Conservation (phyloP, 2,888 invertebrate species). For the Trissoscelio sp. region DNA sequence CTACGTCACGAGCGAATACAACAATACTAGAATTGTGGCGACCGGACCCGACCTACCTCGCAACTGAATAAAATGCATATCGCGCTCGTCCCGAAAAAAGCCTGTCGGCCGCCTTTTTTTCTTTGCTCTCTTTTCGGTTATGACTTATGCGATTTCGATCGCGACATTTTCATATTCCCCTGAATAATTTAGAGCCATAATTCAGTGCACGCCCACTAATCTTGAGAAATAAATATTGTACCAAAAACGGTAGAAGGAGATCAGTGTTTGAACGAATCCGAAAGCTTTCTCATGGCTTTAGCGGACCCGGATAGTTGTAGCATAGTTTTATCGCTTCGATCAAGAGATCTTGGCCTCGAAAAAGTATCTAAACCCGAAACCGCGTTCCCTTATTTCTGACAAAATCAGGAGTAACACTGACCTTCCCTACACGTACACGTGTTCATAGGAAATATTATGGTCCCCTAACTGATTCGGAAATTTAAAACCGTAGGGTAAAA, state of each 20-base stretch:
- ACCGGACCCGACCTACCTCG: slow-evolving; percentile 65
- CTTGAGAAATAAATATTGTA: slow-evolving; percentile 51
- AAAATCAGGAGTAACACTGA: slow-evolving; percentile 79
- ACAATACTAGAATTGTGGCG: slow-evolving; percentile 71
- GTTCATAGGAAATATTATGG: slow-evolving; percentile 80
- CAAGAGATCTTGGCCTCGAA: slow-evolving; percentile 63
- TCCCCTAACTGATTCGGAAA: slow-evolving; percentile 69
- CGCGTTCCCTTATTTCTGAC: slow-evolving; percentile 69
- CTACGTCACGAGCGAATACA: slow-evolving; percentile 72
- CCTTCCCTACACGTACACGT: slow-evolving; percentile 81
- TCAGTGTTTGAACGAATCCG: slow-evolving; percentile 56
- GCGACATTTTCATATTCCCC: slow-evolving; percentile 27
- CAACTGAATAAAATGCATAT: slow-evolving; percentile 57
- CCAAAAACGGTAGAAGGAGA: slow-evolving; percentile 50
- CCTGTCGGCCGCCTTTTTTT: slow-evolving; percentile 12
- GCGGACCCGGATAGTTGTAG: slow-evolving; percentile 60
- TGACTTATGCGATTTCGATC: slow-evolving; percentile 47
- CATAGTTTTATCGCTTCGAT: slow-evolving; percentile 60
- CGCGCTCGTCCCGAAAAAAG: slow-evolving; percentile 33
- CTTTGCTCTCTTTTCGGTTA: slow-evolving; percentile 38
- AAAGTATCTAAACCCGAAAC: slow-evolving; percentile 62
- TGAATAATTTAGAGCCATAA: slow-evolving; percentile 35
- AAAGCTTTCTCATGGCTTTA: slow-evolving; percentile 61
- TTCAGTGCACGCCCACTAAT: slow-evolving; percentile 39
- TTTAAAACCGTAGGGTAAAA: slow-evolving; percentile 26